phyloP scores from a whole-genome alignment of 2,113 vertebrate species.

The Otus sunia region DNA sequence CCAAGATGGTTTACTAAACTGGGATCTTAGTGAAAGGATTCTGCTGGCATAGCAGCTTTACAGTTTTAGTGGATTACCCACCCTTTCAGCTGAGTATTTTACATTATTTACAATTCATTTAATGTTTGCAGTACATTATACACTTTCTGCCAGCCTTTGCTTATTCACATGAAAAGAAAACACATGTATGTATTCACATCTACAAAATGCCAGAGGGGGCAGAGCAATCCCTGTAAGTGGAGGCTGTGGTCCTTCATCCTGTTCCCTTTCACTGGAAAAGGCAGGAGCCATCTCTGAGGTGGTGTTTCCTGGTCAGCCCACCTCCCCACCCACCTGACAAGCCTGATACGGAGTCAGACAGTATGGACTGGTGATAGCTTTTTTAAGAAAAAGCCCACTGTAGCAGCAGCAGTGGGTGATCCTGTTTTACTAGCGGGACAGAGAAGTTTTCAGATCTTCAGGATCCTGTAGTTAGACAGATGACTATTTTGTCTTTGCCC shows the following conservation, averaged over 20 bases:
- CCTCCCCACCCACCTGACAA: accelerated
- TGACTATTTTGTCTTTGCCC: background rate
- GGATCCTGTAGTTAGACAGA: background rate
- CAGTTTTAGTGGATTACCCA: background rate
- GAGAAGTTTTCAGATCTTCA: background rate
- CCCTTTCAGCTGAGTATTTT: background rate
- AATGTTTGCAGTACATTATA: background rate
- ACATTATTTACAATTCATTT: background rate
- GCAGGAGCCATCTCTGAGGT: background rate
- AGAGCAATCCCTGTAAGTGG: background rate
- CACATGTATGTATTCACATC: background rate
- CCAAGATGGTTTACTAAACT: background rate
- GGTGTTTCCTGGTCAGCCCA: background rate
- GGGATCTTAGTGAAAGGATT: background rate
- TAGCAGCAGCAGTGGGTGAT: background rate
- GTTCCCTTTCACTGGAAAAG: background rate
- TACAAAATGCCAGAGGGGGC: background rate
- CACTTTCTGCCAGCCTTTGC: background rate
- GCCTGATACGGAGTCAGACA: background rate
- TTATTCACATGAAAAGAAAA: background rate
- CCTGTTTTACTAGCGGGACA: background rate
- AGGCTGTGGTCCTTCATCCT: background rate
- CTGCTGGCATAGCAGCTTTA: background rate
- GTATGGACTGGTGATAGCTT: accelerated
- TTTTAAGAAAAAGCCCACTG: background rate